phyloP scores from a whole-genome alignment of 2,888 invertebrate species.

The Sesamia inferens region DNA sequence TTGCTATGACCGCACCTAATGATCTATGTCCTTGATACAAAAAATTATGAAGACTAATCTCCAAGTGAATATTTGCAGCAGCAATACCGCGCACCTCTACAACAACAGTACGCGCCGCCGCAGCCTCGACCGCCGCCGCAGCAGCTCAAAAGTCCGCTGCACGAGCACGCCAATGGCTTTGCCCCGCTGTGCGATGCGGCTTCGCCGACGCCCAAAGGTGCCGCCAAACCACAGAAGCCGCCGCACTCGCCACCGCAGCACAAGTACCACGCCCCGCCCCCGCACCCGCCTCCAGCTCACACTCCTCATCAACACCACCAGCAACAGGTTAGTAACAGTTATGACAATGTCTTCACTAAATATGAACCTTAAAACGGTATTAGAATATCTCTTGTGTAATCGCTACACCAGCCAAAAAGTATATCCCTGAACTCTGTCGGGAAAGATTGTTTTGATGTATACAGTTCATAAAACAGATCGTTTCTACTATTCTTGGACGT shows the following conservation, averaged over 20 bases:
- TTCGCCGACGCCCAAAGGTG: constrained; percentile 88
- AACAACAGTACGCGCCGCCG: constrained; percentile 86
- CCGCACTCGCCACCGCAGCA: constrained; percentile 88
- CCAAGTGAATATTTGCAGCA: constrained; percentile 70
- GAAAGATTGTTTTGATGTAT: neutral
- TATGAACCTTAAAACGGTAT: neutral
- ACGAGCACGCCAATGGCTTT: constrained; percentile 87
- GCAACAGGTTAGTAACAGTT: constrained; percentile 61
- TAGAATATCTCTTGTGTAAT: neutral
- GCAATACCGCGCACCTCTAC: constrained; percentile 85
- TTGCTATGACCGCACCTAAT: neutral
- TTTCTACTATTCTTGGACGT: neutral
- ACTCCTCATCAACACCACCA: constrained; percentile 77
- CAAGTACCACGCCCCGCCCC: constrained; percentile 77
- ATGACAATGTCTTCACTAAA: neutral
- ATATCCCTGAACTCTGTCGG: neutral
- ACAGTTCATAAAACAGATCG: neutral
- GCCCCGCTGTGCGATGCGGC: constrained; percentile 91
- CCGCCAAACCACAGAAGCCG: constrained; percentile 79
- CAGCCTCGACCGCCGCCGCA: constrained; percentile 84
- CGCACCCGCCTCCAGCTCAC: constrained; percentile 78
- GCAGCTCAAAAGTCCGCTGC: constrained; percentile 90
- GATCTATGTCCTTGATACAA: neutral
- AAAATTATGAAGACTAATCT: constrained; percentile 10
- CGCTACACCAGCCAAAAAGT: neutral